A percentile compares a stretch with the other conserved stretches of the same genome.
Evolutionary conservation across 2,113 vertebrate genomes (phyloP).

Genomic region (Chionomys nivalis): DNA sequence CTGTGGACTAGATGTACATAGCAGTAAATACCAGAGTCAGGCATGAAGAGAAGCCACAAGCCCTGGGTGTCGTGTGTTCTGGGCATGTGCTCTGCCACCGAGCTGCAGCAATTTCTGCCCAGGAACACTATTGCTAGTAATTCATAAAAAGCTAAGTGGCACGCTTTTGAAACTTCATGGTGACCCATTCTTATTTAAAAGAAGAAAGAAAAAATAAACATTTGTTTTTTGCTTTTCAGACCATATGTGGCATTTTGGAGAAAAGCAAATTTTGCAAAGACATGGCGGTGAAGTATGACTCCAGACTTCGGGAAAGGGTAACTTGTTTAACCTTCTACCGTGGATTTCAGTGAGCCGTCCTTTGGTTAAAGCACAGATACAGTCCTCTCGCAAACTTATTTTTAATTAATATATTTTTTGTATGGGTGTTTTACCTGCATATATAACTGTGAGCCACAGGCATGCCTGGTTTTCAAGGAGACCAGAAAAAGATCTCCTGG

Average conservation of each 20-base stretch:
- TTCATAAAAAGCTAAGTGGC: neutral
- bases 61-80: rapidly evolving
- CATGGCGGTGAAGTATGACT: constrained; percentile 88
- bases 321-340: constrained; percentile 62
- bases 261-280: constrained; percentile 89
- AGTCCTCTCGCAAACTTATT: neutral
- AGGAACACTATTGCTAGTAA: neutral
- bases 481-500: neutral
- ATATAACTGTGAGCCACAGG: neutral
- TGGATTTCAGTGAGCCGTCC: neutral
- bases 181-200: neutral
- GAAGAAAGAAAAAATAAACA: neutral
- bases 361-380: neutral
- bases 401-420: neutral
- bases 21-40: neutral
- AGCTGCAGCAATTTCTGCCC: neutral
- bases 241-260: constrained; percentile 91
- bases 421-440: neutral
- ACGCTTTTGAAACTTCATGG: neutral
- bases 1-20: neutral
- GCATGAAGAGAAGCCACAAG: neutral
- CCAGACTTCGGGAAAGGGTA: constrained; percentile 94
- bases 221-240: constrained; percentile 85
- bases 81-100: no score
- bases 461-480: neutral